phyloP scores from a whole-genome alignment of 2,113 vertebrate species.

The Oxyruncus cristatus region DNA sequence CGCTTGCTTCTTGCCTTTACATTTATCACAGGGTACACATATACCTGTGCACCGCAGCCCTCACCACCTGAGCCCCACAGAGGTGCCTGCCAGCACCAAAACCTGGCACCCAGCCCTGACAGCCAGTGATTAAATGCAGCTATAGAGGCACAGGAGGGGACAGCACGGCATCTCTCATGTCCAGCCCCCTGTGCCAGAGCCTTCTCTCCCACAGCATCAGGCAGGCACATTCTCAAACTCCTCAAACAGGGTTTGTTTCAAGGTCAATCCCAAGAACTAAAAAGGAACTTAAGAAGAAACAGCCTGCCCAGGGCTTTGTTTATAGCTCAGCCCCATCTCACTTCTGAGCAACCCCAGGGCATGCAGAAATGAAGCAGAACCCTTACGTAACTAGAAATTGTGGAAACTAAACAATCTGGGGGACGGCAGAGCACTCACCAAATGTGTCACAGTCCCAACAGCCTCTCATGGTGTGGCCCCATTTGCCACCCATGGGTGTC shows the following conservation, averaged over 20 bases:
- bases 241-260: neutral
- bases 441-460: neutral
- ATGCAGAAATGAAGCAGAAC: constrained; percentile 20
- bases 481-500: neutral
- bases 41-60: neutral
- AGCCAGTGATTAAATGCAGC: neutral
- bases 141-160: neutral
- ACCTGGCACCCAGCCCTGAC: rapidly evolving
- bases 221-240: neutral
- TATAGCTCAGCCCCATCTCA: neutral
- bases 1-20: neutral
- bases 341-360: neutral
- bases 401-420: neutral
- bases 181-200: neutral
- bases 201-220: neutral
- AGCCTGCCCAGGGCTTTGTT: constrained; percentile 37
- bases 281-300: neutral
- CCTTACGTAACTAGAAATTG: neutral
- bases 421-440: neutral
- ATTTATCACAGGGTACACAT: neutral
- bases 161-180: rapidly evolving
- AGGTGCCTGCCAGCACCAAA: neutral
- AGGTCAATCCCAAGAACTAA: neutral
- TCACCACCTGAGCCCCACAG: neutral
- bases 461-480: neutral